Percentiles rank a stretch among this genome's conserved stretches.
These are phyloP conservation scores for Parapristionchus giblindavisi DNA, from an alignment of 2,888 invertebrate genomes.

Conservation along the genomic window DNA sequence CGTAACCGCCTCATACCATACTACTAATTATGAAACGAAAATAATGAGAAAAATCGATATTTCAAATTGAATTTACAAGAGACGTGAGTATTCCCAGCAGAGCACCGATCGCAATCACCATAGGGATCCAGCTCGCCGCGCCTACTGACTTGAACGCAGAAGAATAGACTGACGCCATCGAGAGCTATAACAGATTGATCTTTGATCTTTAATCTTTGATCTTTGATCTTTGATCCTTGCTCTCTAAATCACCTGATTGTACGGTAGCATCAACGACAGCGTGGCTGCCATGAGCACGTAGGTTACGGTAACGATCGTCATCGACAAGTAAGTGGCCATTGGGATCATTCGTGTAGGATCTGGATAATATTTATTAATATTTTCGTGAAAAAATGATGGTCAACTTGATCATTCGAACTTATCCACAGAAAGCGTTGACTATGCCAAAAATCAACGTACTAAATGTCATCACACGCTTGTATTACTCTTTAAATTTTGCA, in stretches of 20 bases:
- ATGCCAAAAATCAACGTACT: too few species aligned
- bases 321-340: slow-evolving; percentile 52
- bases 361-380: slow-evolving; percentile 36
- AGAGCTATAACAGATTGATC: not conserved
- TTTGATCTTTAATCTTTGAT: not conserved
- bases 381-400: not conserved
- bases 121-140: not conserved
- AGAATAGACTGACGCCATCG: slow-evolving; percentile 5
- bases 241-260: slow-evolving; percentile 44
- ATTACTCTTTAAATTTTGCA: too few species aligned
- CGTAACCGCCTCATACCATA: too few species aligned
- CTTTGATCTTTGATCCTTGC: not conserved
- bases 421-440: too few species aligned
- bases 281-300: slow-evolving; percentile 53
- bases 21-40: too few species aligned
- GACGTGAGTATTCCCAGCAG: slow-evolving; percentile 31
- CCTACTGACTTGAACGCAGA: not conserved
- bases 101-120: slow-evolving; percentile 22
- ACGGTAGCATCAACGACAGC: slow-evolving; percentile 53
- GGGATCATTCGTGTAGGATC: slow-evolving; percentile 54
- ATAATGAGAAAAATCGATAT: too few species aligned
- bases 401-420: too few species aligned
- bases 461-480: too few species aligned
- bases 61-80: slow-evolving; percentile 5
- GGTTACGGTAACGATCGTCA: slow-evolving; percentile 45